Evolutionary conservation across 2,797 vertebrate genomes (phyloP).

Genomic region (Myotis pilosus): DNA sequence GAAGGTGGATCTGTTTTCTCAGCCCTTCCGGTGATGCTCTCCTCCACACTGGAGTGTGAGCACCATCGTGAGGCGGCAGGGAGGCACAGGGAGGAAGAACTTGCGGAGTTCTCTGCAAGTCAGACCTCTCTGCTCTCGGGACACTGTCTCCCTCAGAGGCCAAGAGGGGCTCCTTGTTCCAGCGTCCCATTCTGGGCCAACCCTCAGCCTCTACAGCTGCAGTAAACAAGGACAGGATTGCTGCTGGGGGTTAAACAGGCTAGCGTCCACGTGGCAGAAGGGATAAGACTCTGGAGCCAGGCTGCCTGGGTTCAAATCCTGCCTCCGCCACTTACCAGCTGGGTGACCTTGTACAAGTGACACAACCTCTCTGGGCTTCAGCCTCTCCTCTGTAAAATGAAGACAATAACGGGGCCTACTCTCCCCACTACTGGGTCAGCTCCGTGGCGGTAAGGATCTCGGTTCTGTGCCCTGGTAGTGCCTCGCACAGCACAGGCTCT

Average conservation of each 20-base stretch:
- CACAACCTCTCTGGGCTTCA: not conserved
- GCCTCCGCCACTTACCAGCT: not conserved
- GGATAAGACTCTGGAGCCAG: not conserved
- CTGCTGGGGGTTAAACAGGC: not conserved
- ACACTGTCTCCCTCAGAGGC: accelerated
- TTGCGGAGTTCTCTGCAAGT: accelerated
- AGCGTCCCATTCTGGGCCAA: not conserved
- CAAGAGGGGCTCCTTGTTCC: accelerated
- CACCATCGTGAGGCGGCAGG: not conserved
- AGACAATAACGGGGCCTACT: not conserved
- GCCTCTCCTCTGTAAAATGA: not conserved
- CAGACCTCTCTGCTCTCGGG: not conserved
- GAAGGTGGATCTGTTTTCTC: not conserved
- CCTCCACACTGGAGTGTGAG: not conserved
- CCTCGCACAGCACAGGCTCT: not conserved
- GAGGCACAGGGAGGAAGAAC: not conserved
- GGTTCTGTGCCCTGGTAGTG: not conserved
- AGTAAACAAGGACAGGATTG: too few relatives aligned
- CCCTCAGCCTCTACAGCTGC: not conserved
- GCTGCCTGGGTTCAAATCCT: not conserved
- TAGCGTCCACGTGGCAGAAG: accelerated
- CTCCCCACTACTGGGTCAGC: not conserved
- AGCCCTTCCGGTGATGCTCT: not conserved
- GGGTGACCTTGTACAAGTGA: not conserved
- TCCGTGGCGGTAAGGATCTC: too few relatives aligned